Percentiles rank a stretch among this genome's conserved stretches.
phyloP scores from a whole-genome alignment of 2,113 vertebrate species.

The Opisthocomus hoazin region DNA sequence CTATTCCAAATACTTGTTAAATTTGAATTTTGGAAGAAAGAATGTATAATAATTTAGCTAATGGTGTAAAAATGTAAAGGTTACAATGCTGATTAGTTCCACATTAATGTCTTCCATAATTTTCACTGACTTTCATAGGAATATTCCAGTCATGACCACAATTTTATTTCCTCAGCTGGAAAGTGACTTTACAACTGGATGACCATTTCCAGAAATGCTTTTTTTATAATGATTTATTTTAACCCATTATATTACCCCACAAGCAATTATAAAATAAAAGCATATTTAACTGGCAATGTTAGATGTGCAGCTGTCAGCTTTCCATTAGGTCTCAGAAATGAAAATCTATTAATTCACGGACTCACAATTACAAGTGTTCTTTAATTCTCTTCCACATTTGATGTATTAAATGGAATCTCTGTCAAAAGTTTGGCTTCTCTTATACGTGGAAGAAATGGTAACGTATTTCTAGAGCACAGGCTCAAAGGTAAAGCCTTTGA shows the following conservation, averaged over 20 bases:
- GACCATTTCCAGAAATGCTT: background rate
- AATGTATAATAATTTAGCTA: background rate
- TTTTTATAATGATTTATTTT: background rate
- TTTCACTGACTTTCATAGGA: background rate
- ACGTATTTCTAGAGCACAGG: background rate
- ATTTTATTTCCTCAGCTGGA: background rate
- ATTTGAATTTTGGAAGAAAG: background rate
- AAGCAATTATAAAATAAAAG: background rate
- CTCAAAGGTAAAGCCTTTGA: background rate
- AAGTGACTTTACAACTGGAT: background rate
- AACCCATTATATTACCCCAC: background rate
- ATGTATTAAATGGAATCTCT: background rate
- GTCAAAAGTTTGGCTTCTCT: background rate
- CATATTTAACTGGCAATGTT: background rate
- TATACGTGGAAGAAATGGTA: background rate
- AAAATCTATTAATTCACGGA: background rate
- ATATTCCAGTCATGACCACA: background rate
- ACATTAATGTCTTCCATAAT: background rate
- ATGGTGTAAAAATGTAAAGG: background rate
- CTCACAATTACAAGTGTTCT: background rate
- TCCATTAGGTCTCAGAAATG: background rate
- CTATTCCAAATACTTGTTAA: background rate
- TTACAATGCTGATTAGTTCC: background rate
- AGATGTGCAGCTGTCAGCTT: background rate
- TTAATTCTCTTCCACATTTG: background rate